Evolutionary conservation across 92 coral and sea anemone genomes (phyloP).

Genomic region (Zoanthus gigantus): DNA sequence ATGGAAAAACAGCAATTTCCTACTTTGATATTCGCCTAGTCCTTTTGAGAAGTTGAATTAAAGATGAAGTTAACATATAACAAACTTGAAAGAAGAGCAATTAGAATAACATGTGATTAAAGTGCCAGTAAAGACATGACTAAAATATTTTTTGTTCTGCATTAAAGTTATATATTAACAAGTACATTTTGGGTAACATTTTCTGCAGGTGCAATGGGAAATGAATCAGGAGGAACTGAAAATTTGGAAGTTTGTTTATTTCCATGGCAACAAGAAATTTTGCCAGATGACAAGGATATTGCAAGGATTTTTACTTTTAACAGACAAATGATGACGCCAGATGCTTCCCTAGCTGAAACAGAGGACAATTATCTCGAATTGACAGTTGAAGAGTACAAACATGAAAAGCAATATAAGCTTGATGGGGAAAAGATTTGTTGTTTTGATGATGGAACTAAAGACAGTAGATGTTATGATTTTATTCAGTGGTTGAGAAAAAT

Average conservation of each 20-base stretch:
- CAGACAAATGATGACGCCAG: neutral
- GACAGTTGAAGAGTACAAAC: neutral
- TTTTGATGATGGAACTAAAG: neutral
- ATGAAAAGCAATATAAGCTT: neutral
- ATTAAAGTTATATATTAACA: no score
- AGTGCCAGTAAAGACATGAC: no score
- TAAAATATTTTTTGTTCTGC: no score
- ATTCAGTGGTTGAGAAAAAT: slow-evolving; percentile 18
- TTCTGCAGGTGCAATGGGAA: neutral
- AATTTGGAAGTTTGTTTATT: slow-evolving; percentile 27
- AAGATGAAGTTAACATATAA: no score
- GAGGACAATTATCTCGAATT: neutral
- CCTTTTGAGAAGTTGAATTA: no score
- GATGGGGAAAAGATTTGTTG: neutral
- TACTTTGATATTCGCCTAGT: no score
- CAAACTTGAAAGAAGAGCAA: no score
- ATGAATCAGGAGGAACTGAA: slow-evolving; percentile 12
- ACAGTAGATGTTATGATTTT: neutral
- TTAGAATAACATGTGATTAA: no score
- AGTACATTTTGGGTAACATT: neutral
- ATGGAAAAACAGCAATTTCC: no score
- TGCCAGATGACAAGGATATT: slow-evolving; percentile 29
- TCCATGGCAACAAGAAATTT: slow-evolving; percentile 11
- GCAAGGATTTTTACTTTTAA: slow-evolving; percentile 34
- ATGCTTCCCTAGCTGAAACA: slow-evolving; percentile 6